These are phyloP conservation scores for Hemicentrotus pulcherrimus DNA, from an alignment of 35 echinoderm and acorn worm genomes.

Conservation along the genomic window DNA sequence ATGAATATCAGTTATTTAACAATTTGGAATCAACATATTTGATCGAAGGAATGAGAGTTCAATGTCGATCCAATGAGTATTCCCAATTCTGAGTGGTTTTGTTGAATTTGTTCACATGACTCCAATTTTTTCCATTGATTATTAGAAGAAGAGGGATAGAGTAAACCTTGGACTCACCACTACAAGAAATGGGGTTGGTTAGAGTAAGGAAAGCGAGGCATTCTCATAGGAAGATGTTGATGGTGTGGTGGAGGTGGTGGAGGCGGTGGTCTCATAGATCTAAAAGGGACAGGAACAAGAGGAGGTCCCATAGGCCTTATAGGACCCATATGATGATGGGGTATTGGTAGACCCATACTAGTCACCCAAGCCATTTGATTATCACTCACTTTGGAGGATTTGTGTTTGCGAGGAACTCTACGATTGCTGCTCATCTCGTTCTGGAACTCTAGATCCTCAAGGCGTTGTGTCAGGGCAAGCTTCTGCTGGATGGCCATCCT, in stretches of 20 bases:
- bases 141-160: not conserved
- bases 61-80: not conserved
- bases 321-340: constrained; percentile 30
- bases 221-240: constrained; percentile 2
- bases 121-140: not conserved
- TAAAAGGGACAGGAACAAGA: constrained; percentile 24
- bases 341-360: constrained; percentile 50
- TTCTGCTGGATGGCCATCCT: constrained; percentile 99
- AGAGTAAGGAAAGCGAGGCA: constrained; percentile 48
- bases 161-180: not conserved
- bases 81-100: not conserved
- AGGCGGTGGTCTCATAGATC: constrained; percentile 38
- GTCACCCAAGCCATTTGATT: constrained; percentile 53
- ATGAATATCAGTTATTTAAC: not conserved
- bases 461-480: constrained; percentile 88
- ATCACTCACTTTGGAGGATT: constrained; percentile 89
- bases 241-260: constrained; percentile 40
- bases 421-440: constrained; percentile 83
- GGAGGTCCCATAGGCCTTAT: constrained; percentile 31
- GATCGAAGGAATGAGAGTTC: not conserved
- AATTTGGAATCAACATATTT: not conserved
- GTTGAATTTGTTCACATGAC: not conserved
- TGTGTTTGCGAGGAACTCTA: constrained; percentile 60
- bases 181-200: constrained; percentile 54
- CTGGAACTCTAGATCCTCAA: constrained; percentile 88